Evolutionary conservation across 1,140 invertebrate species (phyloP), one percentile per base, ranked within the genome.

Genomic region (Tyrophagus putrescentiae): DNA sequence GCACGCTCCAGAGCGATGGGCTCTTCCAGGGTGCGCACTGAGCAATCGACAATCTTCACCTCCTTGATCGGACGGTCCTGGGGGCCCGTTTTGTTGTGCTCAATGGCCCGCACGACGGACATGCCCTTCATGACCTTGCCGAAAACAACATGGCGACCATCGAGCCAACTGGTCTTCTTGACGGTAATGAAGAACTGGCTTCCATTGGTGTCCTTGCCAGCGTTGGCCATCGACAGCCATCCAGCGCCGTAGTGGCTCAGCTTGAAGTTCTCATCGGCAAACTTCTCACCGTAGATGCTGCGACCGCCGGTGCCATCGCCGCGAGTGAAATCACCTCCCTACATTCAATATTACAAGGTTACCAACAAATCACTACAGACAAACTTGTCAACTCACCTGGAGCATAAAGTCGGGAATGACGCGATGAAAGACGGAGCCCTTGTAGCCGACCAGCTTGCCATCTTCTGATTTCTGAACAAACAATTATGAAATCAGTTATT

Each of bases 141-240:
- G 68, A 80, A 79, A 5, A 79, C 78, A 39, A 77, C 76, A 67
- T 79, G 78, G 29, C 70, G 66, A 18, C 88, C 88, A 77, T 98
- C 90, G 32, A 98, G 76, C 95, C 95, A 98, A 27, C 84, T 76
- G 13, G 94, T 98, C 68, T 84, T 79, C 64, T 85, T 85, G 1
- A 82, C 83, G 18, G 90, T 94, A 69, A 98, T 93, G 70, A 98
- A 98, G 76, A 98, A 98, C 70, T 98, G 94, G 25, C 90, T 95
- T 27, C 94, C 94, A 76, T 98, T 98, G 33, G 94, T 96, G 71
- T 98, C 88, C 60, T 74, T 78, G 72, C 84, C 87, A 72, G 82
- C 81, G 75, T 98, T 98, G 0, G 93, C 93, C 94, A 98, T 98
- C 39, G 87, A 89, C 7, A 98, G 72, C 73, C 90, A 59, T 39